These are phyloP conservation scores for Euzetes globulus DNA, from an alignment of 2,888 invertebrate species.

Conservation along the genomic window DNA sequence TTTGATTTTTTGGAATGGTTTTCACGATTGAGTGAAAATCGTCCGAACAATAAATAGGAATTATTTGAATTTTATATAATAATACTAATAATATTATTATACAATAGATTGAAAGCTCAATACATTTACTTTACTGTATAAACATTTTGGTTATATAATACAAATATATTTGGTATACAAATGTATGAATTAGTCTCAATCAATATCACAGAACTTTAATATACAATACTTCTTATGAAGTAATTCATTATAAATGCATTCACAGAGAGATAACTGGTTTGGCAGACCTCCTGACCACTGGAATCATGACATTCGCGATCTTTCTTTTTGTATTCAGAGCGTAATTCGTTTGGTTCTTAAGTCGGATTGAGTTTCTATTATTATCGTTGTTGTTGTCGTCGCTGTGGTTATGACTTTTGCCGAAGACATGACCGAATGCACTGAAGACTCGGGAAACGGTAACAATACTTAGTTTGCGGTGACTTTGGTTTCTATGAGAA, in stretches of 20 bases:
- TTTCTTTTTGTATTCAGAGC: slow-evolving; percentile 3
- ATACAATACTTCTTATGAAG: background rate
- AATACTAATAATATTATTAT: too few species aligned
- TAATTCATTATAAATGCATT: background rate
- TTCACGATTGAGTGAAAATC: too few species aligned
- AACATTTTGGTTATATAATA: background rate
- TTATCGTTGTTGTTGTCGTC: slow-evolving; percentile 32
- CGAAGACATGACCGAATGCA: slow-evolving; percentile 38
- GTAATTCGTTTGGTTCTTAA: slow-evolving; percentile 15
- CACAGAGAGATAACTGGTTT: slow-evolving; percentile 15
- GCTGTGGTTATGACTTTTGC: slow-evolving; percentile 19
- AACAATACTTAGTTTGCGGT: slow-evolving; percentile 37
- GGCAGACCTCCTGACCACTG: background rate
- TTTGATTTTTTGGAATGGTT: too few species aligned
- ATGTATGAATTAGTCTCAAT: background rate
- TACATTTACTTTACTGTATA: too few species aligned
- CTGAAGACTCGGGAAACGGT: slow-evolving; percentile 38
- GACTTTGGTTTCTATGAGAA: background rate
- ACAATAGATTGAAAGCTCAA: too few species aligned
- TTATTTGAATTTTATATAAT: too few species aligned
- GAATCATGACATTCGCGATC: slow-evolving; percentile 12
- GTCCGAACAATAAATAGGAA: too few species aligned
- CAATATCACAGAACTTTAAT: background rate
- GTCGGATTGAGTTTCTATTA: background rate
- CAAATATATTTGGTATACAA: background rate